phyloP scores from a whole-genome alignment of 2,888 invertebrate species.

The Micropterix aruncella region DNA sequence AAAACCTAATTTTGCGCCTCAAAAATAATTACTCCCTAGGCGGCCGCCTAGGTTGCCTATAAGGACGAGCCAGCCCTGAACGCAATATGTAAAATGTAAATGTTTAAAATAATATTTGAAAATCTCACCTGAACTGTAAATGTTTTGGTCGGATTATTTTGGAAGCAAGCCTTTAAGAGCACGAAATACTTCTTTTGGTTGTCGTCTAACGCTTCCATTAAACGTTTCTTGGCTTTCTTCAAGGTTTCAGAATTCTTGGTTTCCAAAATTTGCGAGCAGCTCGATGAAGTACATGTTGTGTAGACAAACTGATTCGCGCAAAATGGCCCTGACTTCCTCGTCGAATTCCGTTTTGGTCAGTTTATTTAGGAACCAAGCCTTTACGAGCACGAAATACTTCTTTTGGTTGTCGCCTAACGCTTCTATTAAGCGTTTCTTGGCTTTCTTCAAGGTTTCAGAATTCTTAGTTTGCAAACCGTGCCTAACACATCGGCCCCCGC shows the following conservation, averaged over 20 bases:
- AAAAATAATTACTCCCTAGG: too few species aligned
- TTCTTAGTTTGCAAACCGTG: slow-evolving; percentile 28
- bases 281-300: slow-evolving; percentile 79
- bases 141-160: slow-evolving; percentile 63
- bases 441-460: slow-evolving; percentile 36
- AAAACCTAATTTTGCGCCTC: too few species aligned
- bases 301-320: slow-evolving; percentile 62
- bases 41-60: too few species aligned
- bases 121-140: too few species aligned
- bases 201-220: slow-evolving; percentile 50
- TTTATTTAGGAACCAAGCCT: slow-evolving; percentile 61
- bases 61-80: too few species aligned
- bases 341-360: slow-evolving; percentile 78
- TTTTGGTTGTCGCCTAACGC: slow-evolving; percentile 54
- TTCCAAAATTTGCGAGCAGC: slow-evolving; percentile 50
- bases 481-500: too few species aligned
- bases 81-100: too few species aligned
- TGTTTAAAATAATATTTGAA: too few species aligned
- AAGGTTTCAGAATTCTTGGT: slow-evolving; percentile 30
- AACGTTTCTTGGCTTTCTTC: slow-evolving; percentile 42
- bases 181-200: slow-evolving; percentile 55
- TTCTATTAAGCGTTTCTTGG: slow-evolving; percentile 44
- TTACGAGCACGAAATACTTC: slow-evolving; percentile 58
- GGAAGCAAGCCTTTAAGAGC: slow-evolving; percentile 65
- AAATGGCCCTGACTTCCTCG: slow-evolving; percentile 57